These are phyloP conservation scores for Tipula confusa DNA, from an alignment of 2,888 invertebrate genomes.

Conservation along the genomic window DNA sequence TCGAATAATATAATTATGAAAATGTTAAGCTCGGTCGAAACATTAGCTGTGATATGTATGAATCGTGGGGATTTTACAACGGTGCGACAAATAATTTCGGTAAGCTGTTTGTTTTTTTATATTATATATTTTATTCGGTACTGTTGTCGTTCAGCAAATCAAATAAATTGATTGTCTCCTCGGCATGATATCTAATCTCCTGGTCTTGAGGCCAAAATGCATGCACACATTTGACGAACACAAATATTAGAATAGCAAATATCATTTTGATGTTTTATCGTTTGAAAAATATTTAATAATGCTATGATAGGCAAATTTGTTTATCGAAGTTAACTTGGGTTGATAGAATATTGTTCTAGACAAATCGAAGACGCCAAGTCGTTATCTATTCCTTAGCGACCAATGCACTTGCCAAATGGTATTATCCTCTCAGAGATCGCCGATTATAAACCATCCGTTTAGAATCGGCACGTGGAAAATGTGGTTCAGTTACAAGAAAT, in stretches of 20 bases:
- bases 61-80: slow-evolving; percentile 67
- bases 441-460: too few species aligned
- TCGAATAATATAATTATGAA: slow-evolving; percentile 44
- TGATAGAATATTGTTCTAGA: too few species aligned
- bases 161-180: slow-evolving; percentile 46
- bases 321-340: background rate
- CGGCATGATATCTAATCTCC: slow-evolving; percentile 44
- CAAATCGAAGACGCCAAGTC: too few species aligned
- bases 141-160: slow-evolving; percentile 37
- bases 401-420: too few species aligned
- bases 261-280: background rate
- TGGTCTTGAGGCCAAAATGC: slow-evolving; percentile 47
- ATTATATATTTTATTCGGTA: background rate
- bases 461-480: too few species aligned
- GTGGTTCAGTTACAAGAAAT: too few species aligned
- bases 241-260: background rate
- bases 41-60: slow-evolving; percentile 70
- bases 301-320: background rate
- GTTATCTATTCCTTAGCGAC: too few species aligned
- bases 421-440: too few species aligned
- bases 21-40: slow-evolving; percentile 72
- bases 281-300: background rate
- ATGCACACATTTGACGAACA: background rate
- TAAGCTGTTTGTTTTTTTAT: too few species aligned
- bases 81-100: slow-evolving; percentile 76